phyloP scores from a whole-genome alignment of 2,113 vertebrate species.

The Bubalus kerabau region DNA sequence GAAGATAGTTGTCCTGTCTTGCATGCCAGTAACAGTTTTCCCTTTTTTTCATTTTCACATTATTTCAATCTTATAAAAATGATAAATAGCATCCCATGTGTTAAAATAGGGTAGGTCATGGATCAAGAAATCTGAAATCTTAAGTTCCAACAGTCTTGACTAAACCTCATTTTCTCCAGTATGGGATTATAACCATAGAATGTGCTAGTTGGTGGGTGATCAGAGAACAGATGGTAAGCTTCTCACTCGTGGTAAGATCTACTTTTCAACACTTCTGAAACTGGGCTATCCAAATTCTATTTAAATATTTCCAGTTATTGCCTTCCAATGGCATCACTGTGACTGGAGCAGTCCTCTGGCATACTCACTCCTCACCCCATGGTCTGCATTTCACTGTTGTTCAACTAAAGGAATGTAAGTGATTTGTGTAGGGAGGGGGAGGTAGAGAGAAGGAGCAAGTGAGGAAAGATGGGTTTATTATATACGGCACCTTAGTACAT shows the following conservation, averaged over 20 bases:
- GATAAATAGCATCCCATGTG: neutral
- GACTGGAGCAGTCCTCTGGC: neutral
- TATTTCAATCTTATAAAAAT: slow-evolving; percentile 2
- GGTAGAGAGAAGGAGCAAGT: neutral
- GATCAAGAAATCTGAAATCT: neutral
- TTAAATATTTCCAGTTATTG: neutral
- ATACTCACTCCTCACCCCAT: neutral
- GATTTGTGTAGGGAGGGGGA: neutral
- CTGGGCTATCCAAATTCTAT: neutral
- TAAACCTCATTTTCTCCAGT: neutral
- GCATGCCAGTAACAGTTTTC: neutral
- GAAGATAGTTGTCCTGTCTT: neutral
- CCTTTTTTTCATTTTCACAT: neutral
- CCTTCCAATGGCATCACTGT: neutral
- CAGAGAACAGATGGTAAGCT: neutral
- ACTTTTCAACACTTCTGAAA: neutral
- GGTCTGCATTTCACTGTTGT: neutral
- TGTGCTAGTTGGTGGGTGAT: neutral
- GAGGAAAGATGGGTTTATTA: neutral
- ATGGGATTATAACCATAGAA: neutral
- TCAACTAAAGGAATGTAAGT: neutral
- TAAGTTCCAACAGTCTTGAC: neutral
- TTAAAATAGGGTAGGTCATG: neutral
- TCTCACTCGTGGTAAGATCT: neutral
- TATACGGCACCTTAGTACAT: neutral